phyloP scores from a whole-genome alignment of 2,113 vertebrate genomes.

The Semicossyphus pulcher region DNA sequence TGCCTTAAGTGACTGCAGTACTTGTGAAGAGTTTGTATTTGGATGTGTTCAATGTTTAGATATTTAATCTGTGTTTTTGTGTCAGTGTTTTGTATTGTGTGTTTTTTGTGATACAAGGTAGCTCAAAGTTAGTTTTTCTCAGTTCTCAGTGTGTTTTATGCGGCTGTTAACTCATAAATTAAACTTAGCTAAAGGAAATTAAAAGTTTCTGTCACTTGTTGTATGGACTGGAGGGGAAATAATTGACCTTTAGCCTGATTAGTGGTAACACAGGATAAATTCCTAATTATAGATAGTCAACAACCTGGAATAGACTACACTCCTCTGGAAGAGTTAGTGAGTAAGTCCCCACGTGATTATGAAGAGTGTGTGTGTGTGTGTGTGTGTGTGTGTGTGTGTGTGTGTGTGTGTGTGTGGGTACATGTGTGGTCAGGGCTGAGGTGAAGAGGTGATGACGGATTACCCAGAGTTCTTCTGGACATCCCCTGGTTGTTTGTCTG shows the following conservation, averaged over 20 bases:
- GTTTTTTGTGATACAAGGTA: neutral
- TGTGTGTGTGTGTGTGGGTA: slow-evolving; percentile 21
- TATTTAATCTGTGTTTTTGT: neutral
- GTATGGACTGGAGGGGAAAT: slow-evolving; percentile 14
- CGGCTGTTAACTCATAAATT: neutral
- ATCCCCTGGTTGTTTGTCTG: slow-evolving; percentile 57
- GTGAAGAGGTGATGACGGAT: slow-evolving; percentile 58
- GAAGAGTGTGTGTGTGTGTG: slow-evolving; percentile 11
- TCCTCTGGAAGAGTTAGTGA: slow-evolving; percentile 49
- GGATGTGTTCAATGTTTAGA: neutral
- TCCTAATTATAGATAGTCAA: slow-evolving; percentile 67
- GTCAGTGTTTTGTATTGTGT: neutral
- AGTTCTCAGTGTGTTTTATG: neutral
- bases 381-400: slow-evolving; percentile 26
- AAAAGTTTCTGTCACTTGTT: neutral
- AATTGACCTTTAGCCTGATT: slow-evolving; percentile 36
- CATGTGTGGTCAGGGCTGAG: slow-evolving; percentile 31
- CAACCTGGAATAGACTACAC: slow-evolving; percentile 57
- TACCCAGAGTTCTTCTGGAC: slow-evolving; percentile 55
- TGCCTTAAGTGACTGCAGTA: neutral
- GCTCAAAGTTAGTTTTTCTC: neutral
- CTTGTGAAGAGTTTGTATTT: neutral
- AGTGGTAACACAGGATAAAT: slow-evolving; percentile 46
- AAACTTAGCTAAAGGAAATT: neutral
- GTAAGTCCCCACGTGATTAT: slow-evolving; percentile 63